These are phyloP conservation scores for Spea bombifrons DNA, from an alignment of 2,113 vertebrate genomes.

Conservation along the genomic window DNA sequence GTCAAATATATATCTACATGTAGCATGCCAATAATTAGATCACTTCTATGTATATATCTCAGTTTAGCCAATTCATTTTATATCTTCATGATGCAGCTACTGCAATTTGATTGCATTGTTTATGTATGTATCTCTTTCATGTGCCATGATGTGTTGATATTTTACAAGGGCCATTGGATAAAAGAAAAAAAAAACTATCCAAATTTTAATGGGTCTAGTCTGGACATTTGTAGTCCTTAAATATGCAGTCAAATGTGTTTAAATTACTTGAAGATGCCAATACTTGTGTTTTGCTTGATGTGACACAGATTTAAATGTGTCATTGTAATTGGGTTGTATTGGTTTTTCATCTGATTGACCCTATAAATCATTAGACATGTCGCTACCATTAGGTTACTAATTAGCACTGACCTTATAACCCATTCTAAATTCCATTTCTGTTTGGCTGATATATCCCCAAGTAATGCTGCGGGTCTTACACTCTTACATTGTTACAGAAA, in stretches of 20 bases:
- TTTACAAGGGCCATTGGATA: too few relatives aligned
- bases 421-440: not conserved
- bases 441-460: not conserved
- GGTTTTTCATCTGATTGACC: not conserved
- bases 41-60: too few relatives aligned
- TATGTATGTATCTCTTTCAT: too few relatives aligned
- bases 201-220: too few relatives aligned
- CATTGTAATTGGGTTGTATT: constrained; percentile 6
- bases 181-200: too few relatives aligned
- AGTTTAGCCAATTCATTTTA: too few relatives aligned
- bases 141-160: too few relatives aligned
- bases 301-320: not conserved
- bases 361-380: not conserved
- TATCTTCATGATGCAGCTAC: too few relatives aligned
- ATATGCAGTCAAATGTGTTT: not conserved
- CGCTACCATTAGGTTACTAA: constrained; percentile 24
- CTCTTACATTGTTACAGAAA: too few relatives aligned
- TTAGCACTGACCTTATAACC: constrained; percentile 4
- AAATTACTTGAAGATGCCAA: not conserved
- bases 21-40: too few relatives aligned
- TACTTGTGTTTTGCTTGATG: not conserved
- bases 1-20: too few relatives aligned
- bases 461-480: not conserved
- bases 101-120: too few relatives aligned
- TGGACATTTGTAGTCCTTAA: not conserved